Evolutionary conservation across 2,888 invertebrate species (phyloP), one percentile per base, ranked within the genome.

Genomic region (Dryadula phaetusa): DNA sequence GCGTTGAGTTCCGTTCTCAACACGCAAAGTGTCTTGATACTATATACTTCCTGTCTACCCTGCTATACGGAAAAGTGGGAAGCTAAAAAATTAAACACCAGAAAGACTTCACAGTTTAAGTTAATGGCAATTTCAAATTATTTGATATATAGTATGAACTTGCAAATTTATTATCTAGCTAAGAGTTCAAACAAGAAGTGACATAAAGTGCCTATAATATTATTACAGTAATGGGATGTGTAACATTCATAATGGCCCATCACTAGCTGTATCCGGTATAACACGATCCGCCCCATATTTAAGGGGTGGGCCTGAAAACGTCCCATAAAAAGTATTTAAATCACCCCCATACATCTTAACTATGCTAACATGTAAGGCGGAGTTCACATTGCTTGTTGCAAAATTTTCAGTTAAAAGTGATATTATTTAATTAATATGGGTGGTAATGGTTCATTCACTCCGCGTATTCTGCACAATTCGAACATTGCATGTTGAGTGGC

Each of bases 321-420:
- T 71, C 66, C 69, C 69, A 70, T 72, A 71, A 72, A 71, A 69
- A 70, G 72, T 68, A 70, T 72, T 72, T 66, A 72, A 72, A 72
- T 72, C 64, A 68, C 66, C 66, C 62, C 68, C 58, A 69, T 70
- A 66, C 63, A 64, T 72, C 72, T 70, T 69, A 64, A 70, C 72
- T 64, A 62, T 53, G 68, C 63, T 68, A 37, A n/a, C 12, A n/a
- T 53, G 32, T 56, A 60, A 70, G 52, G 66, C 49, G 0, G 8
- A n/a, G 66, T 20, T 46, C 42, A 62, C 34, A 68, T 12, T 4
- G 3, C 0, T 12, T 18, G 10, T 60, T 1, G 10, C n/a, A n/a
- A n/a, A n/a, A n/a, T n/a, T n/a, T n/a, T n/a, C n/a, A n/a, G n/a
- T n/a, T n/a, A n/a, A n/a, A n/a, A n/a, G n/a, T n/a, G n/a, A n/a